Evolutionary conservation across 2,888 invertebrate genomes (phyloP).

Genomic region (Tethea ocularis): DNA sequence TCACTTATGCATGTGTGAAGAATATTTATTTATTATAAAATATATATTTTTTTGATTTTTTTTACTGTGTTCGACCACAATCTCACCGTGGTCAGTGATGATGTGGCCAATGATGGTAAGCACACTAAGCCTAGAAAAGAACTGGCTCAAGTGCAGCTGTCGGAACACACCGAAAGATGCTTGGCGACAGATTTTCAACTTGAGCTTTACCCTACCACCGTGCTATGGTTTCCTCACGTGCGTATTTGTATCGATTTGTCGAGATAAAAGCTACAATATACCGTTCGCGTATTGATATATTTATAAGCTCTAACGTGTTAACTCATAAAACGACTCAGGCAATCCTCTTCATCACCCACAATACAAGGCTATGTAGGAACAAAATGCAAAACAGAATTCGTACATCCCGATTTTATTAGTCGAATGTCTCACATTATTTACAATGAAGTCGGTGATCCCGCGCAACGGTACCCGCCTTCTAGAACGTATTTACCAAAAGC

Average conservation of each 20-base stretch:
- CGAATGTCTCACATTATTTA: constrained; percentile 60
- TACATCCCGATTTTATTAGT: constrained; percentile 53
- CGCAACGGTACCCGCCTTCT: constrained; percentile 59
- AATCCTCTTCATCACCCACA: constrained; percentile 10
- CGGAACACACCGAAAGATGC: no score
- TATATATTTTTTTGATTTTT: no score
- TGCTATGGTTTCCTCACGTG: no score
- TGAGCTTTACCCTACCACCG: no score
- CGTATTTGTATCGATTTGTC: not conserved
- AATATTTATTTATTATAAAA: no score
- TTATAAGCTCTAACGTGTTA: not conserved
- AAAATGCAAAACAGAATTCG: constrained; percentile 11
- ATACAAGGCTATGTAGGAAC: constrained; percentile 5
- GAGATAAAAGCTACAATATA: not conserved
- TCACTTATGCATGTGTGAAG: no score
- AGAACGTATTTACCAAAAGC: constrained; percentile 72
- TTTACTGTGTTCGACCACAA: no score
- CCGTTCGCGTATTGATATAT: not conserved
- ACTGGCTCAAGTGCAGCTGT: no score
- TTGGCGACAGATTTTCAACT: no score
- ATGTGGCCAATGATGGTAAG: no score
- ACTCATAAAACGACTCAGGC: constrained; percentile 8
- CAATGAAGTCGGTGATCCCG: constrained; percentile 51
- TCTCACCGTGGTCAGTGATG: no score
- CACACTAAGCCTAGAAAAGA: no score